Evolutionary conservation across 2,113 vertebrate genomes (phyloP), one percentile per base, ranked within the genome.

Genomic region (Leptosomus discolor): DNA sequence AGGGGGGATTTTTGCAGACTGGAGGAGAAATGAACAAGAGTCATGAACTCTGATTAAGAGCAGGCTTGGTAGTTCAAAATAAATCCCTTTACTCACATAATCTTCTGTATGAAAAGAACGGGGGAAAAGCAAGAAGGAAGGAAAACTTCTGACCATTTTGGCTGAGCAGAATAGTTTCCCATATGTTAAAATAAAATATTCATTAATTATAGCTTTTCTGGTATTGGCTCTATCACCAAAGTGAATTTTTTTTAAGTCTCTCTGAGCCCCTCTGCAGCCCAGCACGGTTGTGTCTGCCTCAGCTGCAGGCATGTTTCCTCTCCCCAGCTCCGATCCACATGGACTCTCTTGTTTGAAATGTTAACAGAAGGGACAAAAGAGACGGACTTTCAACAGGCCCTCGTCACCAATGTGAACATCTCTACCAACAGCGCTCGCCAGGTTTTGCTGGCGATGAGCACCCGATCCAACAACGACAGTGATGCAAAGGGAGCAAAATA

Each of bases 171-270:
- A 92, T 73, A 87, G 63, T 85, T 94, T 88, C 75, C 81, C 68
- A 67, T 94, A 92, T 88, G 78, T 84, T 92, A 81, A 92, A 94
- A 97, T 98, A 95, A 98, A 98, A 97, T 97, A 98, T 97, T 98
- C 16, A 98, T 96, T 78, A 71, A 29, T 43, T 86, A 41, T 81
- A 79, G 73, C 68, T 94, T 92, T 75, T 23, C 63, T 83, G 91
- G 51, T 65, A 54, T 15, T 27, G 36, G 30, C 30, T 92, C 24
- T 30, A 67, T 77, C 56, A 46, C 73, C n/a, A 16, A 82, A 93
- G 15, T 45, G 73, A 91, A 43, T 74, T 65, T 85, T 51, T 87
- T 51, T 83, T 56, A 56, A 57, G 24, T 82, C 50, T 88, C 61
- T 75, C 60, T 80, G 75, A 43, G 58, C 61, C 51, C 36, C 19